Evolutionary conservation across 2,888 invertebrate species (phyloP).

Genomic region (Scaptomyza flava): DNA sequence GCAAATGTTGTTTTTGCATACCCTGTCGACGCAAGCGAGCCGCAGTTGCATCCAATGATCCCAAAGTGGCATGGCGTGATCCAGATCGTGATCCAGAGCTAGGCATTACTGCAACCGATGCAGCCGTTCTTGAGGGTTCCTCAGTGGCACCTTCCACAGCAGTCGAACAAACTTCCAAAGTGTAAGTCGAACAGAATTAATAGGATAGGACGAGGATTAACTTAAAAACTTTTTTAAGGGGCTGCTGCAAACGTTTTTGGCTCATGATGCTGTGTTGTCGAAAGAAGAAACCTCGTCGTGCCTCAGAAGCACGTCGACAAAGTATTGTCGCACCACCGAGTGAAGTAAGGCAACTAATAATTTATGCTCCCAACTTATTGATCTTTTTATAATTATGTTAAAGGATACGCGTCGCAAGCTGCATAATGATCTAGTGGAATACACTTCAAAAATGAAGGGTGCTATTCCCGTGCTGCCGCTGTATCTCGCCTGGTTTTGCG

Average conservation of each 20-base stretch:
- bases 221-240: conserved; percentile 53
- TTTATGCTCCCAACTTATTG: neutral
- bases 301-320: conserved; percentile 85
- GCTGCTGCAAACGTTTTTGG: conserved; percentile 82
- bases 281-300: conserved; percentile 83
- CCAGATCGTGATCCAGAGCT: conserved; percentile 80
- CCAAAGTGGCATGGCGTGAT: conserved; percentile 80
- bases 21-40: conserved; percentile 80
- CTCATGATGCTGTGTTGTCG: conserved; percentile 84
- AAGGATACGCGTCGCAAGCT: conserved; percentile 91
- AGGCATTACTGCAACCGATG: conserved; percentile 73
- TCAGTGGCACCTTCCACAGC: conserved; percentile 81
- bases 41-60: conserved; percentile 31
- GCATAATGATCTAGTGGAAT: conserved; percentile 91
- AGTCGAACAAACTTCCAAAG: conserved; percentile 41
- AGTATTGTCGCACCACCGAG: conserved; percentile 87
- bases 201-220: neutral
- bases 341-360: conserved; percentile 43
- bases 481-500: conserved; percentile 93
- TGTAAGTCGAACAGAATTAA: conserved; percentile 36
- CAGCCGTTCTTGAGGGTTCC: conserved; percentile 86
- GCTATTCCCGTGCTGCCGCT: conserved; percentile 96
- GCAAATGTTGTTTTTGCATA: conserved; percentile 84
- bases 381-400: neutral
- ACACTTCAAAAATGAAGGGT: conserved; percentile 94